Conservation (phyloP, 2,113 vertebrate species). For the Zapornia atra region DNA sequence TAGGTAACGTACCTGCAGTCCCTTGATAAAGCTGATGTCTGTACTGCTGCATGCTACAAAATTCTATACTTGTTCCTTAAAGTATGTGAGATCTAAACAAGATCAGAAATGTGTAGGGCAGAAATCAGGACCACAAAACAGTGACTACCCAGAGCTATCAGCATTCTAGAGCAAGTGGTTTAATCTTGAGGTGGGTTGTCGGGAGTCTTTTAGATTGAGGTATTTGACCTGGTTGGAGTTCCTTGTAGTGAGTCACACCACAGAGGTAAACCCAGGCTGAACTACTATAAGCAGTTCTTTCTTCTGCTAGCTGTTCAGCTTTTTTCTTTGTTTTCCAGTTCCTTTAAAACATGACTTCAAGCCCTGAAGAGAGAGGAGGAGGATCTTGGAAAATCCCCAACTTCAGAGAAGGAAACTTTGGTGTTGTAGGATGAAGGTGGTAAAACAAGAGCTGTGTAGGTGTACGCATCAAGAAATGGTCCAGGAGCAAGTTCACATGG, state of each 20-base stretch:
- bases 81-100: neutral
- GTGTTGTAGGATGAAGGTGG: neutral
- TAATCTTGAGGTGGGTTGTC: neutral
- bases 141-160: rapidly evolving
- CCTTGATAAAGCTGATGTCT: neutral
- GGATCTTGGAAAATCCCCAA: neutral
- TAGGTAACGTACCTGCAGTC: neutral
- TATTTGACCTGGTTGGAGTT: neutral
- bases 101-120: too few relatives aligned
- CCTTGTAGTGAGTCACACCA: neutral
- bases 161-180: neutral
- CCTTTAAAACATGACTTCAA: neutral
- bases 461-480: neutral
- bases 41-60: neutral
- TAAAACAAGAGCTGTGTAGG: neutral
- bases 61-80: neutral
- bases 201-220: neutral
- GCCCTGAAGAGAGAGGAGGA: neutral
- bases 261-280: neutral
- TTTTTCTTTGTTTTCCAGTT: neutral
- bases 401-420: neutral
- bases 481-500: neutral
- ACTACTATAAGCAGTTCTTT: neutral
- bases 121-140: neutral
- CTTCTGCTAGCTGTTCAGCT: neutral